phyloP scores from a whole-genome alignment of 30 jellyfish, hydroid and myxozoan species.

The Hydra vulgaris region DNA sequence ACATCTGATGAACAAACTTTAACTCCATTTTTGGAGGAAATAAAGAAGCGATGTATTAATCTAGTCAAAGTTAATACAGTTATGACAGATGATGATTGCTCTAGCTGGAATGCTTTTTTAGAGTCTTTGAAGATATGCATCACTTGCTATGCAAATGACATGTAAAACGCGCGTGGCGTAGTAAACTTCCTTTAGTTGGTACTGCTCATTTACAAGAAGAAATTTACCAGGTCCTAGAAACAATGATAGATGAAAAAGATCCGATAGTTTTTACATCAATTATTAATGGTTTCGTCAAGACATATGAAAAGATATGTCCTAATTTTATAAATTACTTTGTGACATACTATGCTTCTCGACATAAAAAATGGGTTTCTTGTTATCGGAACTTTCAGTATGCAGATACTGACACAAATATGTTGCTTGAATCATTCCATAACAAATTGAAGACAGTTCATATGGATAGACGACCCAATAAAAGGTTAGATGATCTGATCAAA shows the following conservation, averaged over 20 bases:
- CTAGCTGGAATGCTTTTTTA: constrained; percentile 32
- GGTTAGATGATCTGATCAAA: too few relatives aligned
- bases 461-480: too few relatives aligned
- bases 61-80: constrained; percentile 13
- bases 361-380: too few relatives aligned
- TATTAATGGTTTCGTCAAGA: neutral
- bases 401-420: too few relatives aligned
- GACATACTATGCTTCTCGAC: too few relatives aligned
- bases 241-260: constrained; percentile 22
- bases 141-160: constrained; percentile 39
- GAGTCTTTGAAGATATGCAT: constrained; percentile 12
- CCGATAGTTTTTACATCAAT: constrained; percentile 8
- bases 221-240: constrained; percentile 11
- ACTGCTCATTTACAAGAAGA: constrained; percentile 22
- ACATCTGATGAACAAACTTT: constrained; percentile 10
- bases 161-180: constrained; percentile 24
- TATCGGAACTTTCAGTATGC: too few relatives aligned
- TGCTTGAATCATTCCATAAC: too few relatives aligned
- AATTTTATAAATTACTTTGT: constrained; percentile 8
- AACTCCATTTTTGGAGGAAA: constrained; percentile 14
- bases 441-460: too few relatives aligned
- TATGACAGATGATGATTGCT: constrained; percentile 21
- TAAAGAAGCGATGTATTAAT: constrained; percentile 11
- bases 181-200: constrained; percentile 9
- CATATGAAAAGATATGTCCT: neutral